These are phyloP conservation scores for Grammomys surdaster DNA, from an alignment of 2,113 vertebrate species.

Conservation along the genomic window DNA sequence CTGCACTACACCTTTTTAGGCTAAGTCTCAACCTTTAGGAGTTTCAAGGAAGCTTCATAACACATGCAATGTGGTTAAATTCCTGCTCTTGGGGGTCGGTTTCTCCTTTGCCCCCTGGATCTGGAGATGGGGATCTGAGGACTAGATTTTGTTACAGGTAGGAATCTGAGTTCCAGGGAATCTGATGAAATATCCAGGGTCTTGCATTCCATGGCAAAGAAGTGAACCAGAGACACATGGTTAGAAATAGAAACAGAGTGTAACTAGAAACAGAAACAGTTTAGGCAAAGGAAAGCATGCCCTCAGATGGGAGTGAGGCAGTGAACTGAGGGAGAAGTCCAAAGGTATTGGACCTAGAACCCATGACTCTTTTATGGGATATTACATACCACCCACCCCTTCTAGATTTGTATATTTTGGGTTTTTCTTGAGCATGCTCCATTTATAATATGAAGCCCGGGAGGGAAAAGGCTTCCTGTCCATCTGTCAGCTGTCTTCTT, in stretches of 20 bases:
- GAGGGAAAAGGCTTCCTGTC: not conserved
- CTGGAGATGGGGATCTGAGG: not conserved
- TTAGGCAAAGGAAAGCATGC: not conserved
- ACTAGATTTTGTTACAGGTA: not conserved
- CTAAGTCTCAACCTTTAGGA: not conserved
- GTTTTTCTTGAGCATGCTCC: not conserved
- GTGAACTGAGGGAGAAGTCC: too few relatives aligned
- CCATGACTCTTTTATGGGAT: not conserved
- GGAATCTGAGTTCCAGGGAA: not conserved
- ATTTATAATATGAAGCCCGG: not conserved
- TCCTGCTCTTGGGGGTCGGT: not conserved
- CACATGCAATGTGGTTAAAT: not conserved
- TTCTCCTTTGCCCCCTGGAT: not conserved
- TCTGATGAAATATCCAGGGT: not conserved
- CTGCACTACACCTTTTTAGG: not conserved
- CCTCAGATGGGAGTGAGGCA: not conserved
- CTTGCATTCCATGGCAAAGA: not conserved
- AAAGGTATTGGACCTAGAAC: not conserved
- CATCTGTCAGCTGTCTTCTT: not conserved
- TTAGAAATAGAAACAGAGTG: not conserved
- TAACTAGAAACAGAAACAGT: not conserved
- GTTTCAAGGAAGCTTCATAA: too few relatives aligned
- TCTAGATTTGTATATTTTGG: too few relatives aligned
- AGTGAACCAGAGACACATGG: not conserved
- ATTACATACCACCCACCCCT: not conserved